phyloP scores from a whole-genome alignment of 2,113 vertebrate genomes.

The Pungitius pungitius region DNA sequence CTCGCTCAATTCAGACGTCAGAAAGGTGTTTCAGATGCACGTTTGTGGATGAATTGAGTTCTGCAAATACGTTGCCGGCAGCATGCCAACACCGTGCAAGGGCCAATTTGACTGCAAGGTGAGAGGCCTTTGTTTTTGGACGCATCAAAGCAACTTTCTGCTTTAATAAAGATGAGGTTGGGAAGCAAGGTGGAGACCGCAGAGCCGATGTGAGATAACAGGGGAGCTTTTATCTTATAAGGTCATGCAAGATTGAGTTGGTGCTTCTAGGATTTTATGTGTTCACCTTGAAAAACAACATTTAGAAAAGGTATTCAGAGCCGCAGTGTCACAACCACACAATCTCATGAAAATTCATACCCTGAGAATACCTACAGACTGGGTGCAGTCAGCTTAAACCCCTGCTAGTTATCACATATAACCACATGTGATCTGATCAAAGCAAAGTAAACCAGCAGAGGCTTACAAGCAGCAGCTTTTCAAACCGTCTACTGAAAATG shows the following conservation, averaged over 20 bases:
- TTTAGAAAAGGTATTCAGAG: not conserved
- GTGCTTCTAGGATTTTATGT: not conserved
- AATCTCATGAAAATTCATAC: constrained; percentile 18
- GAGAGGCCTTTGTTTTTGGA: constrained; percentile 17
- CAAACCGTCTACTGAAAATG: constrained; percentile 38
- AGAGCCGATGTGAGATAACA: constrained; percentile 24
- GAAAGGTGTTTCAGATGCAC: constrained; percentile 7
- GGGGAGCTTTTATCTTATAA: constrained; percentile 2
- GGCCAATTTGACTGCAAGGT: constrained; percentile 5
- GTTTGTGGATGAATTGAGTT: too few relatives aligned
- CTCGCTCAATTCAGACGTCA: constrained; percentile 3
- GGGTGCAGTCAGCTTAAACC: constrained; percentile 47
- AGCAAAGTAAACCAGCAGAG: constrained; percentile 38
- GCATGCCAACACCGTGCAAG: not conserved
- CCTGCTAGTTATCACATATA: constrained; percentile 35
- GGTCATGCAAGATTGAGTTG: constrained; percentile 12
- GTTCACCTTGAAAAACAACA: constrained; percentile 4
- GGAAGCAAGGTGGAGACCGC: constrained; percentile 2
- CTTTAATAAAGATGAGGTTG: constrained; percentile 20
- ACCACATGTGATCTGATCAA: constrained; percentile 55
- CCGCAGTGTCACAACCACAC: not conserved
- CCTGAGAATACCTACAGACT: constrained; percentile 14
- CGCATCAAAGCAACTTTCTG: constrained; percentile 8
- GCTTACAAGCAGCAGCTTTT: constrained; percentile 36
- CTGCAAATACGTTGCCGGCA: too few relatives aligned